These are phyloP conservation scores for Bombus polaris DNA, from an alignment of 1,140 invertebrate species.

Conservation along the genomic window DNA sequence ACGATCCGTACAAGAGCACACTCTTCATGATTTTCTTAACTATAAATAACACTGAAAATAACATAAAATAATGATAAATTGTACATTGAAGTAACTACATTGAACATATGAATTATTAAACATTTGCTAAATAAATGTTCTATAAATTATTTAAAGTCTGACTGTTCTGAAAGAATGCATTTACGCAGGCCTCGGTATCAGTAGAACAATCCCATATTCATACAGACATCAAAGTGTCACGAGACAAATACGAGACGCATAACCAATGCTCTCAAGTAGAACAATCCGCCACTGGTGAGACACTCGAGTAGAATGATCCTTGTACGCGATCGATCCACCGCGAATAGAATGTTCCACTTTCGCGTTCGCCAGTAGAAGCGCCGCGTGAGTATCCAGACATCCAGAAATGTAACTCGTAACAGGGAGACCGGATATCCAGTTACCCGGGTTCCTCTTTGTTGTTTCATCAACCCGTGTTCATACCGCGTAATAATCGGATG, in stretches of 20 bases:
- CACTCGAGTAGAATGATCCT: slow-evolving; percentile 22
- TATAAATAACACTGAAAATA: no score
- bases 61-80: no score
- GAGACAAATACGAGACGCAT: neutral
- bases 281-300: neutral
- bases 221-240: neutral
- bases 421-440: neutral
- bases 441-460: neutral
- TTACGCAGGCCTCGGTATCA: neutral
- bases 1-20: no score
- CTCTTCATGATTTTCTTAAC: no score
- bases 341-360: slow-evolving; percentile 40
- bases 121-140: no score
- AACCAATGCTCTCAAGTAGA: neutral
- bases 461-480: neutral
- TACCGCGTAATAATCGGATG: neutral
- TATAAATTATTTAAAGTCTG: no score
- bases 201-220: neutral
- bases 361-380: neutral
- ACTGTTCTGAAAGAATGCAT: no score
- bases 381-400: neutral
- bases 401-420: neutral
- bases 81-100: no score
- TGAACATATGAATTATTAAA: no score
- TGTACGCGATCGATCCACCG: slow-evolving; percentile 3